These are phyloP conservation scores for Wasmannia auropunctata DNA, from an alignment of 1,140 invertebrate species.

Conservation along the genomic window DNA sequence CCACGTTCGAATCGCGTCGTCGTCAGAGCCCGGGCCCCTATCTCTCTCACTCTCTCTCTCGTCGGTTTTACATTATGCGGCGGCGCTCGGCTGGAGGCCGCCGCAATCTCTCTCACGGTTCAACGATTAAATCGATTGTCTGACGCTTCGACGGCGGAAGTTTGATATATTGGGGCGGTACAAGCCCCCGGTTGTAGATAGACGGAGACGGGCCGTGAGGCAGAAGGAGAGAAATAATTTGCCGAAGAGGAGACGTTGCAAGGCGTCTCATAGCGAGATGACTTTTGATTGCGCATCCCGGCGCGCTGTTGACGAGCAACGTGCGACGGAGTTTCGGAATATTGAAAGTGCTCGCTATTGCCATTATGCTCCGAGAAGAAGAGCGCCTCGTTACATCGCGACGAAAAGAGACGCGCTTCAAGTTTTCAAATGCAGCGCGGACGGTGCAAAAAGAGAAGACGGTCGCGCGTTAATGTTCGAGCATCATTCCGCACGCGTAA, in stretches of 20 bases:
- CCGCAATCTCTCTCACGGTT: slow-evolving; percentile 76
- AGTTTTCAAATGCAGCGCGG: slow-evolving; percentile 21
- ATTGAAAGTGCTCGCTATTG: slow-evolving; percentile 21
- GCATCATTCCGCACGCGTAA: slow-evolving; percentile 51
- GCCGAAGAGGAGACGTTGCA: neutral
- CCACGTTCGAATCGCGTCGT: slow-evolving; percentile 55
- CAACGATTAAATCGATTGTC: slow-evolving; percentile 78
- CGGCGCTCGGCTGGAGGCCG: slow-evolving; percentile 30
- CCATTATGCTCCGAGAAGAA: slow-evolving; percentile 29
- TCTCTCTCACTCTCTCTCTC: neutral
- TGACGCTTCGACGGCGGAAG: slow-evolving; percentile 66
- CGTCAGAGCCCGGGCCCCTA: neutral
- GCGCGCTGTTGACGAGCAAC: neutral
- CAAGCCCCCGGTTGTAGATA: neutral
- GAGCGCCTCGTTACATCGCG: neutral
- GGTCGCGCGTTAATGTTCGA: slow-evolving; percentile 13
- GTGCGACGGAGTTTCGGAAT: neutral
- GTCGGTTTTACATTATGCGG: slow-evolving; percentile 70
- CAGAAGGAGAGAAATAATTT: neutral
- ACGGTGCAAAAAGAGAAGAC: slow-evolving; percentile 19
- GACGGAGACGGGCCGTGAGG: neutral
- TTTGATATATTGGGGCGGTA: slow-evolving; percentile 73
- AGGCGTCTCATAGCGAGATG: slow-evolving; percentile 48
- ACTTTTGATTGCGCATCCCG: slow-evolving; percentile 56
- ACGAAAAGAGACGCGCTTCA: neutral